Evolutionary conservation across 2,113 vertebrate genomes (phyloP), one percentile per base, ranked within the genome.

Genomic region (Pelecanoides urinatrix): DNA sequence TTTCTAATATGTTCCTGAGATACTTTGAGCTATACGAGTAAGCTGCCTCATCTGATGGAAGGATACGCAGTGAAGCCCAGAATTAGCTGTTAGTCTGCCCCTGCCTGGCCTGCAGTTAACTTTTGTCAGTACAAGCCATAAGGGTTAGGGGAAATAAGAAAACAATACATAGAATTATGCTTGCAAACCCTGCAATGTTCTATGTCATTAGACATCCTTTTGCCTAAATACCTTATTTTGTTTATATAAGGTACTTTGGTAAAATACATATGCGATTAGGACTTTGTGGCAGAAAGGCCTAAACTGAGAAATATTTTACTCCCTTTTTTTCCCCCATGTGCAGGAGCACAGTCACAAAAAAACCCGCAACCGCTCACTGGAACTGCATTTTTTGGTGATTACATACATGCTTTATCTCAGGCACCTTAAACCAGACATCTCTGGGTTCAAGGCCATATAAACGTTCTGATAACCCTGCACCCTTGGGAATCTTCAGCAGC

Each of bases 291-390:
- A 78, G 36, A 89, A 96, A 91, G 16, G 14, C 20, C 22, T 72
- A 19, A 72, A 44, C 16, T 16, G 78, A 63, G 61, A 87, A 7
- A 8, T 59, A 75, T 30, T 94, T 92, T 26, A 66, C 2, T n/a
- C 25, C 9, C 7, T 13, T 87, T 55, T 42, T 13, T 5, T 0
- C 1, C 5, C 7, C 26, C 26, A 40, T 2, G 13, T 59, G 59
- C 34, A 86, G 18, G 8, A 85, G 34, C 44, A 65, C 1, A 5
- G 45, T 29, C 1, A 4, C 22, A 81, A 76, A 50, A 38, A 55
- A 40, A 3, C 0, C 5, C 7, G 9, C 19, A 92, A 2, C 7
- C 0, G 0, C 49, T 70, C 45, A 70, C 6, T 14, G 49, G 52
- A 88, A 66, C 32, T 34, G 16, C 34, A 27, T 75, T 68, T 92